These are phyloP conservation scores for Abramis brama DNA, from an alignment of 2,113 vertebrate genomes.

Conservation along the genomic window DNA sequence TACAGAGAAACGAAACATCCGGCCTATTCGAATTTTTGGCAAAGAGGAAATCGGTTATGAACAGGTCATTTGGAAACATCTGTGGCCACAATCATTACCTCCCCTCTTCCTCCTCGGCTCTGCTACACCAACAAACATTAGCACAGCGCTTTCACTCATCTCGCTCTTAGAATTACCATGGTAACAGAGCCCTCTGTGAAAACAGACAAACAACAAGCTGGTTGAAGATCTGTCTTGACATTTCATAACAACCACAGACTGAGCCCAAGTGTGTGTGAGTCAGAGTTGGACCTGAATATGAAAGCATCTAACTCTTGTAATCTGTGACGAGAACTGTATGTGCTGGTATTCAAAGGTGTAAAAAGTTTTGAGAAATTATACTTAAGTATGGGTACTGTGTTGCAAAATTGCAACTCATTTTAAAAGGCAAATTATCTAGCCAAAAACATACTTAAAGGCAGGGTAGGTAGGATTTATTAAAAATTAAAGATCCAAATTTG, in stretches of 20 bases:
- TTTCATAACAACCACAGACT: constrained; percentile 72
- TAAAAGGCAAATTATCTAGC: not conserved
- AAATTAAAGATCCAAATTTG: no score
- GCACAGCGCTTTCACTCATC: constrained; percentile 21
- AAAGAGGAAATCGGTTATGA: constrained; percentile 34
- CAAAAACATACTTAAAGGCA: not conserved
- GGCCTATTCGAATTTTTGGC: constrained; percentile 4
- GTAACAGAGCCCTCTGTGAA: constrained; percentile 70
- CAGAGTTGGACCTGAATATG: constrained; percentile 59
- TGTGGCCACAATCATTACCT: constrained; percentile 57
- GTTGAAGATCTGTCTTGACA: constrained; percentile 66
- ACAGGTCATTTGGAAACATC: constrained; percentile 46
- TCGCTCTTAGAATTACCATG: constrained; percentile 73
- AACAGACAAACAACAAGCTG: constrained; percentile 65
- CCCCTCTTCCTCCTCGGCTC: constrained; percentile 20
- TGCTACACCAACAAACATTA: constrained; percentile 59
- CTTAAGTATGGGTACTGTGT: no score
- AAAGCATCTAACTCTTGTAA: constrained; percentile 65
- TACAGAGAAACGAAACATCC: constrained; percentile 9
- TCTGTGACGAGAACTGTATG: constrained; percentile 68
- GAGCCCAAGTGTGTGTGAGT: constrained; percentile 63
- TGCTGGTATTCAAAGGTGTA: constrained; percentile 47
- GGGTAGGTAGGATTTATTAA: no score
- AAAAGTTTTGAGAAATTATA: not conserved
- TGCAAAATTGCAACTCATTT: not conserved